Evolutionary conservation across 1,140 invertebrate species (phyloP).

Genomic region (Meloidogyne floridensis): DNA sequence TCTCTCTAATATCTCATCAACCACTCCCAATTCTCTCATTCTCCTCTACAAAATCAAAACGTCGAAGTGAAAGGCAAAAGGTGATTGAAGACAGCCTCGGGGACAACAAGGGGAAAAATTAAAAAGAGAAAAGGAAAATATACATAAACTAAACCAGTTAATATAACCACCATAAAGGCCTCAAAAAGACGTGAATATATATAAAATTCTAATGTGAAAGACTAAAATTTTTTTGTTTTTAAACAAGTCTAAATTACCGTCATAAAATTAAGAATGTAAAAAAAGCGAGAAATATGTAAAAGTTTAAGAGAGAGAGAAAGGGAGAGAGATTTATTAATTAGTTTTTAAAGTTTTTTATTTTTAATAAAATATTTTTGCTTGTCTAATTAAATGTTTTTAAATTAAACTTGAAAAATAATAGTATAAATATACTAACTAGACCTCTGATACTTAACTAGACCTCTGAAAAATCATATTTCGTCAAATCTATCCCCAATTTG

Average conservation of each 20-base stretch:
- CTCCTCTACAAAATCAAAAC: constrained; percentile 1
- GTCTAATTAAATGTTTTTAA: too few relatives aligned
- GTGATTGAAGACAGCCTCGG: constrained; percentile 8
- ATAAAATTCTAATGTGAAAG: neutral
- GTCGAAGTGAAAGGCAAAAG: neutral
- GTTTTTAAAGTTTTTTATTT: neutral
- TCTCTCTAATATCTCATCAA: neutral
- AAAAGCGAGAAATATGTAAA: neutral
- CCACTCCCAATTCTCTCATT: neutral
- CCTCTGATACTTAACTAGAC: too few relatives aligned
- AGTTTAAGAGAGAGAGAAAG: neutral
- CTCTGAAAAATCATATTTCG: too few relatives aligned
- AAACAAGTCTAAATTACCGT: constrained; percentile 4
- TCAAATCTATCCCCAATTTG: too few relatives aligned
- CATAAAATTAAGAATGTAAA: constrained; percentile 1
- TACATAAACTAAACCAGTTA: neutral
- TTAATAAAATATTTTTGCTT: too few relatives aligned
- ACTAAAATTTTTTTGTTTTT: neutral
- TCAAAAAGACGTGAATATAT: neutral
- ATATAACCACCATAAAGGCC: neutral
- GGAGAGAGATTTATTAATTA: neutral
- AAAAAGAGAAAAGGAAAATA: neutral
- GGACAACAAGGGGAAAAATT: neutral
- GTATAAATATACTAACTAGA: too few relatives aligned
- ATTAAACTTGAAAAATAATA: too few relatives aligned